Percentiles rank a stretch among this genome's conserved stretches.
Evolutionary conservation across 2,797 vertebrate species (phyloP).

Genomic region (Acrossocheilus fasciatus): DNA sequence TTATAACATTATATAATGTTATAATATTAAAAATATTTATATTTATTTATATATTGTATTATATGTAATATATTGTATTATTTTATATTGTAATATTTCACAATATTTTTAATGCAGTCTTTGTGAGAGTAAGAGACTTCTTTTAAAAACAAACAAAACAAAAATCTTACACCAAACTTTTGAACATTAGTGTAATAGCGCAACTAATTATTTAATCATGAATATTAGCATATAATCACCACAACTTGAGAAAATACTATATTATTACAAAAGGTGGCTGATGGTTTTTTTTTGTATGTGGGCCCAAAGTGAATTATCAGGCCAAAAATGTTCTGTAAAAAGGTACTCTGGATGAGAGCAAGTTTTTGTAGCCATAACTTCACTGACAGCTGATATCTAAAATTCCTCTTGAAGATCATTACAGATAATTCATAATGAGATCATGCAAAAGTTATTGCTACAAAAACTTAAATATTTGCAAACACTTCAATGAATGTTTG

Average conservation of each 20-base stretch:
- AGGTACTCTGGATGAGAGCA: not conserved
- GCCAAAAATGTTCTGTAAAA: not conserved
- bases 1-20: too few relatives aligned
- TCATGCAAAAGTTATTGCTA: not conserved
- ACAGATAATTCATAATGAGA: not conserved
- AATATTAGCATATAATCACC: not conserved
- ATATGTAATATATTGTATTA: too few relatives aligned
- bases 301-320: not conserved
- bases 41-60: too few relatives aligned
- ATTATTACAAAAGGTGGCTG: not conserved
- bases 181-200: too few relatives aligned
- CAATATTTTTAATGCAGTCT: too few relatives aligned
- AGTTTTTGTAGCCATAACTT: not conserved
- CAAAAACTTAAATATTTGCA: not conserved
- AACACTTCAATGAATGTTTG: not conserved
- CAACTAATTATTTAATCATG: not conserved
- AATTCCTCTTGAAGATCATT: not conserved
- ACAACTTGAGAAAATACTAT: not conserved
- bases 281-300: not conserved
- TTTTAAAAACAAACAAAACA: too few relatives aligned
- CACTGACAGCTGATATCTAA: not conserved
- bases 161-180: too few relatives aligned
- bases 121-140: too few relatives aligned
- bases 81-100: too few relatives aligned
- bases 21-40: too few relatives aligned